Evolutionary conservation across 1,140 invertebrate species (phyloP).

Genomic region (Phocides pigmalion): DNA sequence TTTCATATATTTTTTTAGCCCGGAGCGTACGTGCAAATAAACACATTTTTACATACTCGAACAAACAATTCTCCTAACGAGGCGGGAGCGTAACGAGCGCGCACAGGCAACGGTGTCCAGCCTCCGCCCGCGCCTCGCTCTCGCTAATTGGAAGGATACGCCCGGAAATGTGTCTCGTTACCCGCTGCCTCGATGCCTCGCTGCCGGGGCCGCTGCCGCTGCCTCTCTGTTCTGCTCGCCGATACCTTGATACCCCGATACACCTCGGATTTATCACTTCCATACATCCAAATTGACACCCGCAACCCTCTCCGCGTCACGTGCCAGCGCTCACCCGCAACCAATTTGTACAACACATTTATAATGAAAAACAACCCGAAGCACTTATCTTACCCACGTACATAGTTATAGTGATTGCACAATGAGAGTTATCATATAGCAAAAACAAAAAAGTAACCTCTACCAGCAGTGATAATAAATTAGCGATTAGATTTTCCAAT

Average conservation of each 20-base stretch:
- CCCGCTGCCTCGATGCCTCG: constrained; percentile 22
- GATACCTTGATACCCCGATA: constrained; percentile 45
- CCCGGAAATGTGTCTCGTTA: constrained; percentile 74
- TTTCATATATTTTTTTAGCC: constrained; percentile 82
- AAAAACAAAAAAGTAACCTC: constrained; percentile 22
- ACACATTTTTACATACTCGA: constrained; percentile 84
- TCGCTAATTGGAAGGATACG: constrained; percentile 75
- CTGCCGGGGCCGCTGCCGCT: neutral
- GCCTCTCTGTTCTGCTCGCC: neutral
- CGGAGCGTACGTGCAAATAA: constrained; percentile 82
- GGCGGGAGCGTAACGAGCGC: constrained; percentile 72
- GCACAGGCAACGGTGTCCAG: constrained; percentile 57
- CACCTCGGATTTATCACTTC: constrained; percentile 66
- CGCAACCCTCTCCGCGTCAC: constrained; percentile 37
- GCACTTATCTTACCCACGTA: constrained; percentile 6
- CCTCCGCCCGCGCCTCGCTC: constrained; percentile 39
- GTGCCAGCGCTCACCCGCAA: constrained; percentile 18
- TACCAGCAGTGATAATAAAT: constrained; percentile 24
- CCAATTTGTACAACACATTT: constrained; percentile 21
- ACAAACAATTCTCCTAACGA: constrained; percentile 83
- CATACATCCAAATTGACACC: constrained; percentile 61
- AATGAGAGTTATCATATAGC: constrained; percentile 11
- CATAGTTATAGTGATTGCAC: neutral
- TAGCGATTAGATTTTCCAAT: constrained; percentile 75
- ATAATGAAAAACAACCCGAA: constrained; percentile 19